Percentiles rank a stretch among this genome's conserved stretches.
These are phyloP conservation scores for Andrena cerasifolii DNA, from an alignment of 1,140 invertebrate species.

Conservation along the genomic window DNA sequence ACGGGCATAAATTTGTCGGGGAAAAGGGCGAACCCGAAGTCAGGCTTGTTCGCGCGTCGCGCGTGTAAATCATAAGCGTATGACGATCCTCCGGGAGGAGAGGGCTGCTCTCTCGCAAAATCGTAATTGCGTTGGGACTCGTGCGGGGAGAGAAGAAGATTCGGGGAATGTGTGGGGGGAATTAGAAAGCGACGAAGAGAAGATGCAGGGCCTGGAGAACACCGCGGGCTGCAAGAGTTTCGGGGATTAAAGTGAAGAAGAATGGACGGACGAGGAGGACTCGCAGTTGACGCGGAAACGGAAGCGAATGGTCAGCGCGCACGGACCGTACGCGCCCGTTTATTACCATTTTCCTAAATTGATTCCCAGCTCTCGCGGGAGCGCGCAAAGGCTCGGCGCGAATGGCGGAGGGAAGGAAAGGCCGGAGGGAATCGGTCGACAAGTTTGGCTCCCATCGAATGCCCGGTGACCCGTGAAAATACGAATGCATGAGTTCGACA, in stretches of 20 bases:
- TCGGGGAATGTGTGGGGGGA: not conserved
- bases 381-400: conserved; percentile 24
- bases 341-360: conserved; percentile 72
- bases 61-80: conserved; percentile 29
- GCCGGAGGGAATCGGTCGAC: conserved; percentile 60
- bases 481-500: conserved; percentile 75
- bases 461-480: conserved; percentile 77
- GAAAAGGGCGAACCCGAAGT: not conserved
- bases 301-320: not conserved
- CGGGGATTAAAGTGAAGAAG: too few relatives aligned
- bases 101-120: not conserved
- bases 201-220: too few relatives aligned
- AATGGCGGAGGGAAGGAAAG: conserved; percentile 33
- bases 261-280: not conserved
- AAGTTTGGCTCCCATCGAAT: conserved; percentile 69
- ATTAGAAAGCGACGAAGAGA: not conserved
- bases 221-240: too few relatives aligned
- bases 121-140: conserved; percentile 22
- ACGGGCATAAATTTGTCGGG: conserved; percentile 41
- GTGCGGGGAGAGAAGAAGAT: not conserved
- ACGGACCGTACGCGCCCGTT: conserved; percentile 55
- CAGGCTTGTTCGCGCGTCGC: not conserved
- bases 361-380: conserved; percentile 59
- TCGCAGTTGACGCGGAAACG: too few relatives aligned
- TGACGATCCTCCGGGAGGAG: not conserved